phyloP scores from a whole-genome alignment of 2,113 vertebrate genomes.

The Girardinichthys multiradiatus region DNA sequence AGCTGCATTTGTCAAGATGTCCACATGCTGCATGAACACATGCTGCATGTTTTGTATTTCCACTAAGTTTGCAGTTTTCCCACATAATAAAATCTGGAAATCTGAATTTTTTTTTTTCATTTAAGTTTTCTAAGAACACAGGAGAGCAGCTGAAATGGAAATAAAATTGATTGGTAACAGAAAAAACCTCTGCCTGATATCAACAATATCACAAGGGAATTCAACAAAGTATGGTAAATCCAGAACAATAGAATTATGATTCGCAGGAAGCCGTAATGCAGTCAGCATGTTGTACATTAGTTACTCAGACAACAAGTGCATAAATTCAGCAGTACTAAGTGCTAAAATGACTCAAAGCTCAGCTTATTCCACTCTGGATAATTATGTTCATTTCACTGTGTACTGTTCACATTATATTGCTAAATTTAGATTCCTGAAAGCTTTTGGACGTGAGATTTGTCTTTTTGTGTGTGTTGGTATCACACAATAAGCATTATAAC shows the following conservation, averaged over 20 bases:
- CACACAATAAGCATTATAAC: too few species aligned
- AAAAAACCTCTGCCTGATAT: slow-evolving; percentile 11
- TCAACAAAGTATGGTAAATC: not conserved
- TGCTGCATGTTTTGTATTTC: not conserved
- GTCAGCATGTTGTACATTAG: not conserved
- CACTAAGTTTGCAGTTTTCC: slow-evolving; percentile 11
- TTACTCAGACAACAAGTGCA: not conserved
- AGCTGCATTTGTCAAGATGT: slow-evolving; percentile 37
- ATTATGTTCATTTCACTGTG: not conserved
- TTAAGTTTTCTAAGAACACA: slow-evolving; percentile 6
- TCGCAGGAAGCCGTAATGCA: not conserved
- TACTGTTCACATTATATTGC: not conserved
- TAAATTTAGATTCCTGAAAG: not conserved
- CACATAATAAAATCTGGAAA: slow-evolving; percentile 6
- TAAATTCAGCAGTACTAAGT: not conserved
- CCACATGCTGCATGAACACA: not conserved
- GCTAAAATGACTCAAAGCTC: not conserved
- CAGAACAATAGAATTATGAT: slow-evolving; percentile 2
- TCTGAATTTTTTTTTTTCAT: slow-evolving; percentile 10
- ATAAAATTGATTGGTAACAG: slow-evolving; percentile 9
- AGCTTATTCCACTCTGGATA: not conserved
- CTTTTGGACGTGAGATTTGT: not conserved
- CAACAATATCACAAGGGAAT: slow-evolving; percentile 2
- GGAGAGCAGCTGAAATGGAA: not conserved
- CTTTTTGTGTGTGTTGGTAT: not conserved